These are phyloP conservation scores for Passer montanus DNA, from an alignment of 2,113 vertebrate species.

Conservation along the genomic window DNA sequence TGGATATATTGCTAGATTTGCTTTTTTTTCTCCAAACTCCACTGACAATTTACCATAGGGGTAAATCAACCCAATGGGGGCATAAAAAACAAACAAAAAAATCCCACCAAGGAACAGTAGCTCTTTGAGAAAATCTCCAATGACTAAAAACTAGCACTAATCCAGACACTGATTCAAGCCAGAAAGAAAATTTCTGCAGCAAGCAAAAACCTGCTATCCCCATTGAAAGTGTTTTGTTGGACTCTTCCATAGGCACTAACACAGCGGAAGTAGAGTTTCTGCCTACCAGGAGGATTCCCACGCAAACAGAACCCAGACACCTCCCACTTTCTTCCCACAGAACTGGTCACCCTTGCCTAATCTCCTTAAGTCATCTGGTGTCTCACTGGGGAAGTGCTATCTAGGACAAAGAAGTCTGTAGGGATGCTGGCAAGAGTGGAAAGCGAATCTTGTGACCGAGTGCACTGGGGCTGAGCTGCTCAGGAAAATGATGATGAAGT, in stretches of 20 bases:
- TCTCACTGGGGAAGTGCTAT: constrained; percentile 40
- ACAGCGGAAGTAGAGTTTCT: background rate
- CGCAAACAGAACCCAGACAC: background rate
- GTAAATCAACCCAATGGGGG: background rate
- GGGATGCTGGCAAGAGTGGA: constrained; percentile 37
- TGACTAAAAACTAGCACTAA: background rate
- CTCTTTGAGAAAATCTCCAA: background rate
- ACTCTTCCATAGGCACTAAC: background rate
- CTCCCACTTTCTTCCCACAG: background rate
- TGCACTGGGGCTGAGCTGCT: background rate
- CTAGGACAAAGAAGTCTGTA: constrained; percentile 44
- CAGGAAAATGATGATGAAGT: background rate
- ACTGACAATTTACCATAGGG: background rate
- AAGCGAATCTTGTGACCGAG: background rate
- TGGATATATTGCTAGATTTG: background rate
- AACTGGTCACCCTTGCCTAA: constrained; percentile 23
- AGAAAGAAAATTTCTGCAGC: background rate
- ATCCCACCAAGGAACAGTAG: background rate
- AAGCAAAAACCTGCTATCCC: background rate
- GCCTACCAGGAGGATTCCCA: background rate
- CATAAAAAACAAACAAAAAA: background rate
- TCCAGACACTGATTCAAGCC: background rate
- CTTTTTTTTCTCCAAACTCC: background rate
- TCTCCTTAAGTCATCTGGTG: constrained; percentile 51
- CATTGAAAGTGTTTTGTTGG: background rate